A percentile compares a stretch with the other conserved stretches of the same genome.
Evolutionary conservation across 1,140 invertebrate genomes (phyloP).

Genomic region (Mylabris phalerata): DNA sequence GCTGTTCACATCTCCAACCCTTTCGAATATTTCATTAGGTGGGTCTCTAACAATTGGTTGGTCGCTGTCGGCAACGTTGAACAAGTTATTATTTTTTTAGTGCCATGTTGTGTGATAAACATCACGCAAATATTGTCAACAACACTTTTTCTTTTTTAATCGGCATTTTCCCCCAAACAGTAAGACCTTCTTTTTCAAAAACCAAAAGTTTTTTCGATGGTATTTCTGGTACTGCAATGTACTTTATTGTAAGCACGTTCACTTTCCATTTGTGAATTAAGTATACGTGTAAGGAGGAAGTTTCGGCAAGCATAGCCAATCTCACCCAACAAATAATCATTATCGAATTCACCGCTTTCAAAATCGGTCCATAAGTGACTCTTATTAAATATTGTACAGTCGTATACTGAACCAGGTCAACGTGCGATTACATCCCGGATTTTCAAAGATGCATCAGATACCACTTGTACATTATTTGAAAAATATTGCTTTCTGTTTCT

Average conservation of each 20-base stretch:
- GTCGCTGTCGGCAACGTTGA: too few species aligned
- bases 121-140: too few species aligned
- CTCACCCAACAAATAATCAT: conserved; percentile 27
- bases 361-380: conserved; percentile 17
- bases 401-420: conserved; percentile 42
- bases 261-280: conserved; percentile 2
- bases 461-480: conserved; percentile 38
- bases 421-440: conserved; percentile 36
- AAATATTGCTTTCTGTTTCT: too few species aligned
- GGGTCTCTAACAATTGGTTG: too few species aligned
- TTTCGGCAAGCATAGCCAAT: conserved; percentile 27
- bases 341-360: conserved; percentile 13
- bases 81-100: too few species aligned
- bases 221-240: conserved; percentile 39
- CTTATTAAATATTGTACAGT: conserved; percentile 37
- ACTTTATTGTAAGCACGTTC: conserved; percentile 40
- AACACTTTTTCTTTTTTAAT: too few species aligned
- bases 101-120: too few species aligned
- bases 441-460: conserved; percentile 26
- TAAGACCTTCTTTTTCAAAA: conserved; percentile 40
- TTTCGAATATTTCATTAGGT: too few species aligned
- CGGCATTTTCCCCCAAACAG: too few species aligned
- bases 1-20: too few species aligned
- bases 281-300: conserved; percentile 31
- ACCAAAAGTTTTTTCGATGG: conserved; percentile 41